Evolutionary conservation across 2,888 invertebrate species (phyloP), one percentile per base, ranked within the genome.

Genomic region (Coenonympha glycerion): DNA sequence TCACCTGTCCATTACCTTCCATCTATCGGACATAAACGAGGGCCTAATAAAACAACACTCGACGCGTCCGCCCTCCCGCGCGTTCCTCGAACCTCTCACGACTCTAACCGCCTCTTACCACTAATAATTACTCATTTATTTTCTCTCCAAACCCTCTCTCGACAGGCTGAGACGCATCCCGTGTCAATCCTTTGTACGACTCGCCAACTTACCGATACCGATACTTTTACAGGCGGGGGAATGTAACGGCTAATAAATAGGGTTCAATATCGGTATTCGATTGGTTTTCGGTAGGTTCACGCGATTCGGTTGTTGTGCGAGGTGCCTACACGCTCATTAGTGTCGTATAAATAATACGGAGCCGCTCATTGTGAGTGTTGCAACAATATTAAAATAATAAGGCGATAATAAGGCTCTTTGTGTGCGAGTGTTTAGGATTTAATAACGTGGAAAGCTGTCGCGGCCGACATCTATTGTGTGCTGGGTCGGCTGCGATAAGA

Each of bases 301-400:
- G 60, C 37, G n/a, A 31, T 54, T 66, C 67, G 66, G 74, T 66
- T 53, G 58, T 63, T 56, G 62, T 65, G 59, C 64, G 66, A 77
- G 75, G 73, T 77, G 81, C 76, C 78, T 80, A 82, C 82, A 79
- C 76, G 78, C 79, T 86, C 85, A 84, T 85, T 86, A 86, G 78
- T 75, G 79, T 72, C 72, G 74, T 76, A 74, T 73, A 81, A 77
- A 71, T 65, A 71, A 70, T 68, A 66, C 64, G 69, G 64, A 69
- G 57, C 53, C 70, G 68, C 66, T 68, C 69, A 73, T 76, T 76
- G 77, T 79, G 58, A 69, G 71, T 76, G 73, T 75, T 74, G 79
- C 79, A 81, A 83, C 82, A 81, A 79, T 83, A 80, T 81, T 83
- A 79, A 79, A 84, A 85, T 85, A 84, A 84, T 82, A 80, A 75